Percentiles rank a stretch among this genome's conserved stretches.
phyloP scores from a whole-genome alignment of 2,797 vertebrate species.

The Sparidentex hasta region DNA sequence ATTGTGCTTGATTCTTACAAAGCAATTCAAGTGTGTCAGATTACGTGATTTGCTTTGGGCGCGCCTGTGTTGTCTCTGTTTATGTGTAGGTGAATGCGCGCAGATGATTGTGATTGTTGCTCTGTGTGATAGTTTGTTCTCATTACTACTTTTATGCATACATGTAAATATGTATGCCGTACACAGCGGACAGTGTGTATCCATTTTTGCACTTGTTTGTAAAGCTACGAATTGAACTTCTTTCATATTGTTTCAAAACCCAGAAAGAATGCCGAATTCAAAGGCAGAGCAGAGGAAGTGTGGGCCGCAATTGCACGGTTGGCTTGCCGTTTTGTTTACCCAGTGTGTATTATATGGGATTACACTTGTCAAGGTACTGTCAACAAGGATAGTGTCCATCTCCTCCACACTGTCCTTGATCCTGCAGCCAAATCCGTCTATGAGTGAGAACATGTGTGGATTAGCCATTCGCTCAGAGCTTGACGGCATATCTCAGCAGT shows the following conservation, averaged over 20 bases:
- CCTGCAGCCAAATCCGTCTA: conserved; percentile 78
- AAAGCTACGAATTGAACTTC: conserved; percentile 64
- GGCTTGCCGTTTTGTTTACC: conserved; percentile 84
- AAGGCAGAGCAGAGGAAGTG: conserved; percentile 79
- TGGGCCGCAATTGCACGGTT: conserved; percentile 81
- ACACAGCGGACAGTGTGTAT: conserved; percentile 45
- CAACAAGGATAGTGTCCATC: conserved; percentile 87
- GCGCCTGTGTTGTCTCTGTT: conserved; percentile 46
- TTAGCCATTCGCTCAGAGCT: conserved; percentile 73
- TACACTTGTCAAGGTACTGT: conserved; percentile 89
- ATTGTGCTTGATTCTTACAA: conserved; percentile 30
- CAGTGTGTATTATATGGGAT: conserved; percentile 83
- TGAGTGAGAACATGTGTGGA: conserved; percentile 87
- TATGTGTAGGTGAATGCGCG: conserved; percentile 42
- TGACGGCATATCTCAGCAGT: conserved; percentile 70
- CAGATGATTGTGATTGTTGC: conserved; percentile 56
- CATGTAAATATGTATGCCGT: conserved; percentile 54
- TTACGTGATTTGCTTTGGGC: conserved; percentile 19
- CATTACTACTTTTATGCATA: conserved; percentile 55
- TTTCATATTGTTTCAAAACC: conserved; percentile 80
- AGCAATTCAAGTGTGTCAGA: conserved; percentile 28
- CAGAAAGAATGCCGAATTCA: conserved; percentile 78
- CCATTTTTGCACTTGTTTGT: conserved; percentile 79
- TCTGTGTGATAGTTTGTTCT: conserved; percentile 61
- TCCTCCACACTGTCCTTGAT: conserved; percentile 84